These are phyloP conservation scores for Callyntrura guangdongensis DNA, from an alignment of 2,888 invertebrate genomes.

Conservation along the genomic window DNA sequence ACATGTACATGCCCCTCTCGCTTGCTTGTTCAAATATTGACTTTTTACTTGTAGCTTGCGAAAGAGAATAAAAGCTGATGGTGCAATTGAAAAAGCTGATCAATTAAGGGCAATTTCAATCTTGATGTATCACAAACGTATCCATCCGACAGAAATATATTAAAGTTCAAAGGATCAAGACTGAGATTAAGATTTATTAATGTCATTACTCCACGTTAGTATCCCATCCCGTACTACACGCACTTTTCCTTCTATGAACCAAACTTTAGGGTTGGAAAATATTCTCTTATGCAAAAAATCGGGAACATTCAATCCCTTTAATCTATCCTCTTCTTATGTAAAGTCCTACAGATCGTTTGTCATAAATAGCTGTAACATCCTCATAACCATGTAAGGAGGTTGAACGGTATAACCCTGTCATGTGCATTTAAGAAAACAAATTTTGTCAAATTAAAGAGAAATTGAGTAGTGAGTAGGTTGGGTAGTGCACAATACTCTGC, in stretches of 20 bases:
- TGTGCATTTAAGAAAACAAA: conserved; percentile 64
- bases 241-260: no score
- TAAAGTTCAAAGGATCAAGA: not conserved
- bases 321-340: not conserved
- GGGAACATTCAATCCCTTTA: not conserved
- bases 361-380: conserved; percentile 44
- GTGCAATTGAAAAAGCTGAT: conserved; percentile 59
- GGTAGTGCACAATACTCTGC: no score
- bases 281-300: not conserved
- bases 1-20: not conserved
- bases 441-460: conserved; percentile 58
- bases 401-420: conserved; percentile 61
- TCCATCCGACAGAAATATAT: not conserved
- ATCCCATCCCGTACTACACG: not conserved
- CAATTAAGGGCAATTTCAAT: conserved; percentile 53
- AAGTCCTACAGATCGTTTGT: conserved; percentile 62
- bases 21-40: conserved; percentile 7
- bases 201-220: not conserved
- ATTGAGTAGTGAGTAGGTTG: conserved; percentile 8
- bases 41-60: not conserved
- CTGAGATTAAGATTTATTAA: conserved; percentile 15
- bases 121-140: not conserved
- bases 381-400: conserved; percentile 62
- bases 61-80: not conserved
- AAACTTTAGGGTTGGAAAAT: no score